Evolutionary conservation across 2,797 vertebrate species (phyloP).

Genomic region (Leucoraja ocellata): DNA sequence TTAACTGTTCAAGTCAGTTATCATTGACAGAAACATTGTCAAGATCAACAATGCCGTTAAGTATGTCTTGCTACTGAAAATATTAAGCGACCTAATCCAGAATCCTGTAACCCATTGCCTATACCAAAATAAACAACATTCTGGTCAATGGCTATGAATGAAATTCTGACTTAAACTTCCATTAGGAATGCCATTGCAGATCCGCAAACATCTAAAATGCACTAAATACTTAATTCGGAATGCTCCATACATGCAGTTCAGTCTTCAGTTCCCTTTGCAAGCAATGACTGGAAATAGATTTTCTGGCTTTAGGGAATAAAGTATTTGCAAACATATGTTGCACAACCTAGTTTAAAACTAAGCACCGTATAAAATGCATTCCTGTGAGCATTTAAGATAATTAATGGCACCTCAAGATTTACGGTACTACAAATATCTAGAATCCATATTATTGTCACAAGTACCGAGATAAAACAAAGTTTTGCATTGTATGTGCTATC

Average conservation of each 20-base stretch:
- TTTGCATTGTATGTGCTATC: too few species aligned
- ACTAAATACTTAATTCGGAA: background rate
- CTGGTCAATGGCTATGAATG: background rate
- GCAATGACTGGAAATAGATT: background rate
- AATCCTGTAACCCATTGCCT: too few species aligned
- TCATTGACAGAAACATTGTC: background rate
- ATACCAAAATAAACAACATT: background rate
- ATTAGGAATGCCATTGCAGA: background rate
- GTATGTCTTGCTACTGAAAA: too few species aligned
- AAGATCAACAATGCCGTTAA: background rate
- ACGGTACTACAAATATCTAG: too few species aligned
- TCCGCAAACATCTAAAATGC: background rate
- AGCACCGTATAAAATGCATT: too few species aligned
- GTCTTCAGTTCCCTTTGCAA: background rate
- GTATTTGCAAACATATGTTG: background rate
- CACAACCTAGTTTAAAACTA: background rate
- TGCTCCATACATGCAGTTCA: background rate
- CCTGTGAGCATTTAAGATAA: too few species aligned
- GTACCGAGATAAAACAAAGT: too few species aligned
- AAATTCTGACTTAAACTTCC: background rate
- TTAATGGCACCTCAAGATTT: too few species aligned
- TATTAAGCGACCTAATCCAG: too few species aligned
- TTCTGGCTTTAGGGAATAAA: background rate
- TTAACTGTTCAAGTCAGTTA: background rate
- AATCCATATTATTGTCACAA: too few species aligned